A percentile compares a stretch with the other conserved stretches of the same genome.
Conservation (phyloP, 2,797 vertebrate species). For the Cynopterus sphinx region DNA sequence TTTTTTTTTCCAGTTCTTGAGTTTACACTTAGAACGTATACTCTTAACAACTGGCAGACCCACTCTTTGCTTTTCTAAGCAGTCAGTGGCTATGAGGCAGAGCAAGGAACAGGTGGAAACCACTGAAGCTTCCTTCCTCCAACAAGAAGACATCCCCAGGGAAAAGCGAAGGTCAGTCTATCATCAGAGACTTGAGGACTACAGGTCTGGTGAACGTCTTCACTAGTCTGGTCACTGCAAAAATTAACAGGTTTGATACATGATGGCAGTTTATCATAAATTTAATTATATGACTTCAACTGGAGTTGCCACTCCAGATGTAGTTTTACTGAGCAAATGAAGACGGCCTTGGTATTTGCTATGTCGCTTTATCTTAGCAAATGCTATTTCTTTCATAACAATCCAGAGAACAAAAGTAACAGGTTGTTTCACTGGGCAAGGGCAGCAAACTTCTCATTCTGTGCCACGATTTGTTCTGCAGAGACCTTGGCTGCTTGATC, state of each 20-base stretch:
- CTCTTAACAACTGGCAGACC: neutral
- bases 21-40: neutral
- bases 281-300: slow-evolving; percentile 7
- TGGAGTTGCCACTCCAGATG: slow-evolving; percentile 19
- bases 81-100: neutral
- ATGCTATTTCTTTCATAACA: slow-evolving; percentile 23
- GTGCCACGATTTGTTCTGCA: neutral
- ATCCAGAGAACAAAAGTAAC: neutral
- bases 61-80: neutral
- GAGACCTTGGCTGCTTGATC: neutral
- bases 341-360: neutral
- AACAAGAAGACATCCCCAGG: neutral
- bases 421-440: neutral
- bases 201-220: neutral
- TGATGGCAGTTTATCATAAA: neutral
- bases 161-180: neutral
- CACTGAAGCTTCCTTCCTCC: neutral
- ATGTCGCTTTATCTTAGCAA: neutral
- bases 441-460: neutral
- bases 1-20: neutral
- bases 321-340: neutral
- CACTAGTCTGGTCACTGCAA: neutral
- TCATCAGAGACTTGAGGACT: neutral
- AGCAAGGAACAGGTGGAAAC: neutral
- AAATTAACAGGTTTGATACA: slow-evolving; percentile 30